phyloP scores from a whole-genome alignment of 2,797 vertebrate genomes.

The Merluccius polli region DNA sequence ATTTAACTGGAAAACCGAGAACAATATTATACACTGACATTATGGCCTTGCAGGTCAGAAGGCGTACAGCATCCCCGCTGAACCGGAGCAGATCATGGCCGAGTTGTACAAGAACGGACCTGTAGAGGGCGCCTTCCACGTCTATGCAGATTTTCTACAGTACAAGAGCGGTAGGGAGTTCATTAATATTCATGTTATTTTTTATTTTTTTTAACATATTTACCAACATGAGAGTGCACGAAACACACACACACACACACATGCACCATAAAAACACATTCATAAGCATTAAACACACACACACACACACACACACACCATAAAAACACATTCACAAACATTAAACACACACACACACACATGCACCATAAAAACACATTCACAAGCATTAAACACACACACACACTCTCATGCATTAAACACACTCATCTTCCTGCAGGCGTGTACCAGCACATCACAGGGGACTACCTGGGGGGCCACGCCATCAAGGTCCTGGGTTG shows the following conservation, averaged over 20 bases:
- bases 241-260: background rate
- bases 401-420: background rate
- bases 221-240: background rate
- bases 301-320: background rate
- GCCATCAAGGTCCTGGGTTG: constrained; percentile 90
- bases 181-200: background rate
- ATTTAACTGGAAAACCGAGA: background rate
- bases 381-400: background rate
- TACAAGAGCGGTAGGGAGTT: constrained; percentile 82
- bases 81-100: constrained; percentile 83
- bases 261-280: background rate
- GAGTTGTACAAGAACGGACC: constrained; percentile 90
- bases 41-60: constrained; percentile 62
- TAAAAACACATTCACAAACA: background rate
- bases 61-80: constrained; percentile 73
- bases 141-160: constrained; percentile 83
- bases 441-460: constrained; percentile 86
- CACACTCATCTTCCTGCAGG: constrained; percentile 61
- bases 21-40: background rate
- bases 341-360: background rate
- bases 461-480: constrained; percentile 83
- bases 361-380: too few species aligned
- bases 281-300: background rate
- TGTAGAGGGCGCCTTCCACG: constrained; percentile 84
- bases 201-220: background rate